A percentile compares a stretch with the other conserved stretches of the same genome.
Conservation (phyloP, 2,888 invertebrate genomes). For the Steinernema hermaphroditum region DNA sequence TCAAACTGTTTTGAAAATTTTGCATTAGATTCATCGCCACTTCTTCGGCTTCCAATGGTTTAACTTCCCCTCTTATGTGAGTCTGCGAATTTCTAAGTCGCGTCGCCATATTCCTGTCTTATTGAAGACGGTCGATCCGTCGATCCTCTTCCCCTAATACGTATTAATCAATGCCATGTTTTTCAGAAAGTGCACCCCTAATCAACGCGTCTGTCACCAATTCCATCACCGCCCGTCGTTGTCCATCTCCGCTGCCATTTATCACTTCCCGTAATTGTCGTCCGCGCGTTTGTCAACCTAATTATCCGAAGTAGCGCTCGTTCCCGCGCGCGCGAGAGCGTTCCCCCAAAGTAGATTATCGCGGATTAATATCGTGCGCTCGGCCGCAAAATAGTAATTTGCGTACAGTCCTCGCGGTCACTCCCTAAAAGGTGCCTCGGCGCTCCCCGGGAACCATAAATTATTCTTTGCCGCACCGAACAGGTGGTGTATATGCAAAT, state of each 20-base stretch:
- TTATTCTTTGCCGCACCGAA: not conserved
- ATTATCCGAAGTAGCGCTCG: constrained; percentile 1
- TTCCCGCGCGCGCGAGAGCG: not conserved
- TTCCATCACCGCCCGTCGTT: not conserved
- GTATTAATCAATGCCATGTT: no score
- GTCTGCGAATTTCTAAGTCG: no score
- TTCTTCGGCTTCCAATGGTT: no score
- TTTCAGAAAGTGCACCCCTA: no score
- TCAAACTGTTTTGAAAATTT: no score
- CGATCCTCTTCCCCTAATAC: no score
- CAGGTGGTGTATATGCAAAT: constrained; percentile 14
- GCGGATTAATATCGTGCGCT: constrained; percentile 2
- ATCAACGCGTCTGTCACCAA: no score
- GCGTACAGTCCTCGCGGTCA: constrained; percentile 14
- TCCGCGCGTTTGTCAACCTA: constrained; percentile 4
- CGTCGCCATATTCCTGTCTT: no score
- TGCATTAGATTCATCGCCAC: no score
- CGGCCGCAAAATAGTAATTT: not conserved
- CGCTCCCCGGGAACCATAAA: not conserved
- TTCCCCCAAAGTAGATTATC: not conserved
- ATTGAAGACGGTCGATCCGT: no score
- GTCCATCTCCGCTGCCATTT: not conserved
- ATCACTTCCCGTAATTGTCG: not conserved
- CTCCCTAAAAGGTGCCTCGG: not conserved
- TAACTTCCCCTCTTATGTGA: no score